Base-by-base conservation (phyloP, 2,113 vertebrate genomes). In the Pipa parva region DNA sequence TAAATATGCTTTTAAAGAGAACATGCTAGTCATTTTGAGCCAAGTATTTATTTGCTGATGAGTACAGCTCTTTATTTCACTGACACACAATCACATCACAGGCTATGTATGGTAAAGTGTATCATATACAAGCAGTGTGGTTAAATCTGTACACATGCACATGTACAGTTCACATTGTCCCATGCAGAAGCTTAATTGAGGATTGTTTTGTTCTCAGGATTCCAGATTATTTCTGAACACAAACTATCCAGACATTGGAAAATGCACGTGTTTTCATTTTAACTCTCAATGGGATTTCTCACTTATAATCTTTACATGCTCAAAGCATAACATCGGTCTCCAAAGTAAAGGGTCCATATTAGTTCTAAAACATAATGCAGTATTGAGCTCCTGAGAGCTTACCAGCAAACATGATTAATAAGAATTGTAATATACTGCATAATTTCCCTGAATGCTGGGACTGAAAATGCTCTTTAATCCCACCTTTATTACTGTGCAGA, bases 371-470 rank as follows among this genome's bases (percentile, higher is more conserved):
- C 24, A 25, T 59, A 67, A 36, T 50, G 55, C 29, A 13, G 63
- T 18, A 29, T 13, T 13, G 9, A 36, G 22, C 45, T 51, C 55
- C 64, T 42, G 28, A 2, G 42, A 39, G 64, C 55, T 46, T 15
- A 45, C 55, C 12, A 12, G 64, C 28, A 59, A 50, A 50, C 31
- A 37, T 59, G 64, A 67, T 67, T 59, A 67, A 67, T 59, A 67
- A 59, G 56, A 59, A 67, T 50, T 27, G 64, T 67, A 50, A 67
- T 50, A 67, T 59, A 50, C 22, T 10, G 64, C 31, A 59, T 67
- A 50, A 67, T 67, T 59, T 50, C 55, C n/a, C 64, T 31, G 45
- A 21, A 68, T 51, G 64, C 36, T 24, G 39, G 15, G 22, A 1
- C 2, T 50, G 29, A 66, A 71, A 48, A 61, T 8, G 28, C 3